Evolutionary conservation across 2,113 vertebrate genomes (phyloP), one percentile per base, ranked within the genome.

Genomic region (Percina caprodes): DNA sequence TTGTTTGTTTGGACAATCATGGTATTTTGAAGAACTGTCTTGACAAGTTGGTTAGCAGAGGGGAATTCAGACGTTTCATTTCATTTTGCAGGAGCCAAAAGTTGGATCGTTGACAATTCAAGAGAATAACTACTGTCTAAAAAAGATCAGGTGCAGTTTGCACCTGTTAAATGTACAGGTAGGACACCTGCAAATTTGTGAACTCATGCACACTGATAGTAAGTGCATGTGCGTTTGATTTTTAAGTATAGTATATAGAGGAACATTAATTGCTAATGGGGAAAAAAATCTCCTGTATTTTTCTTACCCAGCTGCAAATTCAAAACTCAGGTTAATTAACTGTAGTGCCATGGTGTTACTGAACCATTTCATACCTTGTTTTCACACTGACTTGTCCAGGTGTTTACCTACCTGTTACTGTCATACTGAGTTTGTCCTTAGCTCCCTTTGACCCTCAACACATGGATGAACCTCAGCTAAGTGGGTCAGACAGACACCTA

Each of bases 1-100:
- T 72, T 24, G 23, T 65, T 72, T 12, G 2, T 82, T 75, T 83
- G 80, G 80, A 62, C 83, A 71, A 79, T 72, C n/a, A 5, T 23
- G 13, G 39, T 71, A 67, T 76, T 76, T 61, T 69, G 71, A 74
- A 74, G 42, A 77, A 73, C 45, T 69, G 51, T 58, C 24, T 58
- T 35, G 69, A 49, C 45, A 80, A 49, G 77, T 74, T 33, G 51
- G 42, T 69, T 62, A 81, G 70, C 33, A 14, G 8, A 42, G 62
- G 51, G 56, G 23, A 39, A 60, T 83, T 83, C 56, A 61, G 58
- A 45, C 1, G 6, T 73, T 86, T 70, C 63, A 82, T 82, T 88
- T 80, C 16, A 70, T 82, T 87, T 78, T 35, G 62, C 62, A 58
- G 45, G 51, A 79, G 51, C 45, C 56, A 80, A 69, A 80, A 35